phyloP scores from a whole-genome alignment of 2,888 invertebrate species.

The Hymenopus coronatus region DNA sequence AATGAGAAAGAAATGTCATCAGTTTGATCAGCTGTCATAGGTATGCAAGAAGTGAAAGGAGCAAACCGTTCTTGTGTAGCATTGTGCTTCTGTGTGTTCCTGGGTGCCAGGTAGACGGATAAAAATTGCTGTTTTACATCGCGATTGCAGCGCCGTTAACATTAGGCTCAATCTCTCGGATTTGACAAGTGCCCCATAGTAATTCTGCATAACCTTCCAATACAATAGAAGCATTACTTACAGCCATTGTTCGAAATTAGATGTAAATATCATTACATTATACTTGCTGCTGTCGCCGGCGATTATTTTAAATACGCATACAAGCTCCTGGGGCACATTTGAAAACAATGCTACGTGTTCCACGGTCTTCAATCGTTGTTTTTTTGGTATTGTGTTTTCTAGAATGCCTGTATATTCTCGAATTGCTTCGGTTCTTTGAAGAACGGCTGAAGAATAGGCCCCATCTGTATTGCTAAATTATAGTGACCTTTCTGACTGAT shows the following conservation, averaged over 20 bases:
- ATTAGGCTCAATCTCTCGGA: neutral
- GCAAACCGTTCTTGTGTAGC: neutral
- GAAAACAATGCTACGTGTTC: slow-evolving; percentile 7
- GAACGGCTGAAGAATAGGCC: neutral
- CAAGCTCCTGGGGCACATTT: neutral
- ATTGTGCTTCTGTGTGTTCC: neutral
- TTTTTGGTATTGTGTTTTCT: neutral
- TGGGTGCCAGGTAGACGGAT: neutral
- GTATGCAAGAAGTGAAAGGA: no score
- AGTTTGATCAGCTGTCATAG: no score
- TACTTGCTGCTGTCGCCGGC: neutral
- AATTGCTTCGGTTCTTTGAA: neutral
- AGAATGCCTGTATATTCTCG: neutral
- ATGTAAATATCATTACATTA: neutral
- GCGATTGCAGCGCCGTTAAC: neutral
- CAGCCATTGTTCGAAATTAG: neutral
- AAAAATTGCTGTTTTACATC: neutral
- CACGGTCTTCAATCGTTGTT: neutral
- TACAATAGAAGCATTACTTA: slow-evolving; percentile 14
- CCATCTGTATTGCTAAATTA: slow-evolving; percentile 1
- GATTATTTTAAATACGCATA: slow-evolving; percentile 11
- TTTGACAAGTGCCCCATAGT: neutral
- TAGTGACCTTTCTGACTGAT: neutral
- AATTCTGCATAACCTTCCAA: neutral
- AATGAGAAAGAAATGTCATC: no score